Evolutionary conservation across 2,113 vertebrate species (phyloP).

Genomic region (Indri indri): DNA sequence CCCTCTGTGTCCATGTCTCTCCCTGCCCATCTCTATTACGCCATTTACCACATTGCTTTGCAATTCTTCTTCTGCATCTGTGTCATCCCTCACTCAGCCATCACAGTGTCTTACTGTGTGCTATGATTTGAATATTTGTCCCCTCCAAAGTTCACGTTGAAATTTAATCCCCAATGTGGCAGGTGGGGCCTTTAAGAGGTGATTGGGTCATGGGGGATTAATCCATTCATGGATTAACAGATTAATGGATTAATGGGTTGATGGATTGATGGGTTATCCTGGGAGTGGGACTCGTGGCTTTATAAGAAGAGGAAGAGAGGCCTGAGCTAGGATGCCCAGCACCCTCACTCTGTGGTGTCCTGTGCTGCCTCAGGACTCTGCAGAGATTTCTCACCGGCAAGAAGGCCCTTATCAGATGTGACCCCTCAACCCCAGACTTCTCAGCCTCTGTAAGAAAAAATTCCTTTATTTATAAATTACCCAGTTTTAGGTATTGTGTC

Average conservation of each 20-base stretch:
- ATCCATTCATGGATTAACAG: background rate
- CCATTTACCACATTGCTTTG: background rate
- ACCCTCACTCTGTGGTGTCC: too few species aligned
- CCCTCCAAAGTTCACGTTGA: background rate
- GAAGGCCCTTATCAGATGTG: background rate
- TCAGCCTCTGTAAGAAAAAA: background rate
- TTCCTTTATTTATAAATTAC: background rate
- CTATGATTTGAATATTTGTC: background rate
- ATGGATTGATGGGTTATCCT: background rate
- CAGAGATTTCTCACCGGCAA: background rate
- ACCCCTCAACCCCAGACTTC: background rate
- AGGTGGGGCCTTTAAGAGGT: background rate
- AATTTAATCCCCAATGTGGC: background rate
- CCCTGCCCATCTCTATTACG: rapidly evolving
- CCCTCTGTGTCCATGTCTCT: background rate
- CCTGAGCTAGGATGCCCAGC: background rate
- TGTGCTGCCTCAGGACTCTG: background rate
- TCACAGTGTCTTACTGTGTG: background rate
- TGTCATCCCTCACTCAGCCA: background rate
- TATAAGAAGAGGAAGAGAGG: background rate
- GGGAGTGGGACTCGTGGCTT: background rate
- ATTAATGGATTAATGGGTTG: background rate
- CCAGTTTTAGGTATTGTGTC: background rate
- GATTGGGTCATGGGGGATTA: background rate
- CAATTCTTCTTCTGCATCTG: background rate